Evolutionary conservation across 2,113 vertebrate species (phyloP).

Genomic region (Scortum barcoo): DNA sequence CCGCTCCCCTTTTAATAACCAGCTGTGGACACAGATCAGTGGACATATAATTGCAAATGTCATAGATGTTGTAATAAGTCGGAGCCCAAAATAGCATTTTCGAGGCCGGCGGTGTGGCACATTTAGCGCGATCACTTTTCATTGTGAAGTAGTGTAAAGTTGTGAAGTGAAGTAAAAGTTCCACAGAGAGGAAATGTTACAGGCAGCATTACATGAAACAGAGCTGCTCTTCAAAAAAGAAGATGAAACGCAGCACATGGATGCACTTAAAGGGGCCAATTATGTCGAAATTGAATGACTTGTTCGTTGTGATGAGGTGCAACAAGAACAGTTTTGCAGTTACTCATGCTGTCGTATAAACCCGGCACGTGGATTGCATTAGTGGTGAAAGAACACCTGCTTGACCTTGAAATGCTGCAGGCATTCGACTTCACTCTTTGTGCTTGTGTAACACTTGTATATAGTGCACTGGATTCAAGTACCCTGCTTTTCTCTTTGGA

Average conservation of each 20-base stretch:
- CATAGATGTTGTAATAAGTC: constrained; percentile 66
- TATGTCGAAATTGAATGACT: constrained; percentile 48
- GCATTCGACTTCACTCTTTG: neutral
- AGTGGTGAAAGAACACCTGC: constrained; percentile 74
- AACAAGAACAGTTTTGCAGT: constrained; percentile 62
- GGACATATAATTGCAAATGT: constrained; percentile 75
- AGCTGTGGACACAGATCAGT: constrained; percentile 66
- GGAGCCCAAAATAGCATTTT: constrained; percentile 64
- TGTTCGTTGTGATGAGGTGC: constrained; percentile 46
- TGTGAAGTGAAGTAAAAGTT: too few relatives aligned
- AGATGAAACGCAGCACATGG: constrained; percentile 46
- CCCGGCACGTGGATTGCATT: constrained; percentile 55
- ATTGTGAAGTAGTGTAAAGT: constrained; percentile 21
- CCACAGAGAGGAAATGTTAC: constrained; percentile 32
- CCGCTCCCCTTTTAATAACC: constrained; percentile 68
- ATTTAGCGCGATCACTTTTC: constrained; percentile 37
- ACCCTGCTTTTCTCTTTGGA: neutral
- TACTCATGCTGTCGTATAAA: constrained; percentile 66
- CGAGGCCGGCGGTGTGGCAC: constrained; percentile 1
- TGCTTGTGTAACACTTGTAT: constrained; percentile 40
- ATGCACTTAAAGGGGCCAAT: constrained; percentile 52
- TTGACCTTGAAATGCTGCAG: constrained; percentile 47
- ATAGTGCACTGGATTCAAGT: constrained; percentile 5
- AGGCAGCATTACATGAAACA: constrained; percentile 20
- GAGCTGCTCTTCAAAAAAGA: constrained; percentile 13